Conservation (phyloP, 2,888 invertebrate genomes). For the Phaedon cochleariae region DNA sequence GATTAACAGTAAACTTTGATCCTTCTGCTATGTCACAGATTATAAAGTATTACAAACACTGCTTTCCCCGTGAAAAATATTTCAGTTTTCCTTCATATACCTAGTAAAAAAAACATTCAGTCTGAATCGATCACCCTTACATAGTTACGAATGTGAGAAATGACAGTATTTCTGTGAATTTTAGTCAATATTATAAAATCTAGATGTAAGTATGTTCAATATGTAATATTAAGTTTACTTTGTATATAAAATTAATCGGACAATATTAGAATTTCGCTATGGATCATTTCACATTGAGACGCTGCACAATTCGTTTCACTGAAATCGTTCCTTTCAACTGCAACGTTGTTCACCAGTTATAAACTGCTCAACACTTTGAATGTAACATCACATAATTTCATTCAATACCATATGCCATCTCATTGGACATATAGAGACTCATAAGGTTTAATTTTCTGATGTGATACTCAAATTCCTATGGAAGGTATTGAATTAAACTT, state of each 20-base stretch:
- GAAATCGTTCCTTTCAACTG: constrained; percentile 15
- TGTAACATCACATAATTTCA: not conserved
- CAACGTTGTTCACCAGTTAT: not conserved
- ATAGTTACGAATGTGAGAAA: constrained; percentile 23
- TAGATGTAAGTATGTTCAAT: constrained; percentile 25
- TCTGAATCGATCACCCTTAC: constrained; percentile 11
- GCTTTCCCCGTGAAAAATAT: too few species aligned
- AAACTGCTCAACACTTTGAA: not conserved
- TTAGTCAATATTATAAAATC: constrained; percentile 45
- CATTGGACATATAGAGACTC: too few species aligned
- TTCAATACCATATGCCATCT: not conserved
- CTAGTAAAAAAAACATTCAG: too few species aligned
- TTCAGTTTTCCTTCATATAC: not conserved
- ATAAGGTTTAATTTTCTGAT: too few species aligned
- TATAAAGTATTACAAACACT: not conserved
- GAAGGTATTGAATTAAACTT: not conserved
- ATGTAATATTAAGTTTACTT: constrained; percentile 30
- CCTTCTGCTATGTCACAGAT: not conserved
- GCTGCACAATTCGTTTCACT: constrained; percentile 18
- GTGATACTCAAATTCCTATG: too few species aligned
- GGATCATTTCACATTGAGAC: not conserved
- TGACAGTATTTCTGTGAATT: constrained; percentile 48
- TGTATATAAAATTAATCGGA: constrained; percentile 44
- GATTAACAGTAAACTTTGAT: too few species aligned
- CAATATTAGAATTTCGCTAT: constrained; percentile 37